Evolutionary conservation across 2,888 invertebrate species (phyloP).

Genomic region (Thumatha senex): DNA sequence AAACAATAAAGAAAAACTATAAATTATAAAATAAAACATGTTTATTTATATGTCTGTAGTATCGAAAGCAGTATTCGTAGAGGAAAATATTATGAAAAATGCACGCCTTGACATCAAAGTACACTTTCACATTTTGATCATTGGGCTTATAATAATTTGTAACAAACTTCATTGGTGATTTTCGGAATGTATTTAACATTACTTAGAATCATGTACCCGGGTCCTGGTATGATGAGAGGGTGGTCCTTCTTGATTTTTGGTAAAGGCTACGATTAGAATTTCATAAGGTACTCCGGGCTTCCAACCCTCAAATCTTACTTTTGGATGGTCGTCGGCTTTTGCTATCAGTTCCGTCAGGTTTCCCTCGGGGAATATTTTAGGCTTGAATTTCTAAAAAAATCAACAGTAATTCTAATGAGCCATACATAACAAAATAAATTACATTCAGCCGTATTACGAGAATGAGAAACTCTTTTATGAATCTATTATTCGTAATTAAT

Average conservation of each 20-base stretch:
- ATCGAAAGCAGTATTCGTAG: too few relatives aligned
- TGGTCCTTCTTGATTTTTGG: slow-evolving; percentile 4
- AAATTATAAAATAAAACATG: too few relatives aligned
- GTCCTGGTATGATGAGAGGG: not conserved
- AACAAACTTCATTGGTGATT: not conserved
- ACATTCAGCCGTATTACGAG: too few relatives aligned
- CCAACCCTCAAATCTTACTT: not conserved
- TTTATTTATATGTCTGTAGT: too few relatives aligned
- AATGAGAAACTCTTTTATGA: too few relatives aligned
- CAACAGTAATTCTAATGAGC: not conserved
- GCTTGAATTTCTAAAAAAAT: not conserved
- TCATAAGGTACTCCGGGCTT: slow-evolving; percentile 1
- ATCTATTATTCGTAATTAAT: too few relatives aligned
- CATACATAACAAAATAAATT: too few relatives aligned
- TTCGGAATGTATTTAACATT: not conserved
- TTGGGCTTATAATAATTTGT: too few relatives aligned
- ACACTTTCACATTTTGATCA: too few relatives aligned
- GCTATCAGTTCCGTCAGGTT: not conserved
- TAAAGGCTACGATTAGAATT: not conserved
- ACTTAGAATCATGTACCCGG: not conserved
- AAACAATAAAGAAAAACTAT: too few relatives aligned
- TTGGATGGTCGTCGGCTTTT: slow-evolving; percentile 1
- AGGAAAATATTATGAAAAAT: too few relatives aligned
- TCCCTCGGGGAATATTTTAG: not conserved
- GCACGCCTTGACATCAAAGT: too few relatives aligned